Evolutionary conservation across 1,140 invertebrate species (phyloP).

Genomic region (Brachionus koreanus): DNA sequence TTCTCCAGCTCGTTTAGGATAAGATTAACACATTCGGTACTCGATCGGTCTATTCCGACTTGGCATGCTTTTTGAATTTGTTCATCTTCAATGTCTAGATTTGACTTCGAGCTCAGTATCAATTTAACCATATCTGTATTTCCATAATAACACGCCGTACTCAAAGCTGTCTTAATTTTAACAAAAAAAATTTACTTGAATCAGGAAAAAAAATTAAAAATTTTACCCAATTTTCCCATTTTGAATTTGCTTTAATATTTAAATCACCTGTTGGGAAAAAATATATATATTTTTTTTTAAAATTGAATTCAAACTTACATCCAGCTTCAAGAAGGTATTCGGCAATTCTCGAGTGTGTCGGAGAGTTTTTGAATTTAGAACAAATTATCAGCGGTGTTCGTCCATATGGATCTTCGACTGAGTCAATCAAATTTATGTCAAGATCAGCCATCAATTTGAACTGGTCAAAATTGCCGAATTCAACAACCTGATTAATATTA

Average conservation of each 20-base stretch:
- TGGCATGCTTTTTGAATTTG: constrained; percentile 30
- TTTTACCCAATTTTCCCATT: constrained; percentile 35
- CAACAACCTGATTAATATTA: constrained; percentile 33
- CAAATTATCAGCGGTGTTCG: constrained; percentile 31
- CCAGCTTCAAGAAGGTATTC: constrained; percentile 5
- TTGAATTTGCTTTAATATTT: constrained; percentile 18
- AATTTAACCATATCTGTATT: constrained; percentile 6
- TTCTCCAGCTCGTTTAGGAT: constrained; percentile 30
- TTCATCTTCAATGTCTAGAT: constrained; percentile 8
- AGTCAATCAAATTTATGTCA: constrained; percentile 33
- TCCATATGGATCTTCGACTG: constrained; percentile 21
- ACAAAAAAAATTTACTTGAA: neutral
- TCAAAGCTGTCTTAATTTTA: constrained; percentile 4
- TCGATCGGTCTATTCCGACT: neutral
- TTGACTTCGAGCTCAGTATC: constrained; percentile 10
- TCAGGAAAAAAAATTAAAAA: neutral
- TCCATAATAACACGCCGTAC: constrained; percentile 20
- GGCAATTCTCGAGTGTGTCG: constrained; percentile 8
- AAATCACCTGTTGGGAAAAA: constrained; percentile 17
- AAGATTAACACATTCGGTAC: constrained; percentile 40
- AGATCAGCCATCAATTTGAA: constrained; percentile 15
- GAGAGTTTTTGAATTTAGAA: neutral
- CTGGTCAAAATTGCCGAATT: constrained; percentile 11
- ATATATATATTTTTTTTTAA: neutral
- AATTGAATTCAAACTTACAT: neutral